Evolutionary conservation across 2,797 vertebrate genomes (phyloP).

Genomic region (Mycteria americana): DNA sequence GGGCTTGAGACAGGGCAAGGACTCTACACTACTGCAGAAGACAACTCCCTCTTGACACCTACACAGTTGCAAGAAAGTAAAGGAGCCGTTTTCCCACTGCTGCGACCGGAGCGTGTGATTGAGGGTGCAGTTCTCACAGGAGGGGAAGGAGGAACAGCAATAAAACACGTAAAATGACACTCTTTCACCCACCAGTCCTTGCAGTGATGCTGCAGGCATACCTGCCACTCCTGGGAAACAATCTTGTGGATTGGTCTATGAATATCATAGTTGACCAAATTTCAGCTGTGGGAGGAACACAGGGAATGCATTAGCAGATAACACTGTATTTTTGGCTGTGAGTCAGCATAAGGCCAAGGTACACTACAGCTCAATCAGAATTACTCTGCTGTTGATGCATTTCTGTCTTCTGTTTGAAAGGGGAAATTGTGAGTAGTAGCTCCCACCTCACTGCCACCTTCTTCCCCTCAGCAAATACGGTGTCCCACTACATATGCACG

Average conservation of each 20-base stretch:
- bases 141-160: not conserved
- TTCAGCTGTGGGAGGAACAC: not conserved
- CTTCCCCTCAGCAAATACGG: not conserved
- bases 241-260: not conserved
- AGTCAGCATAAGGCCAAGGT: not conserved
- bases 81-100: not conserved
- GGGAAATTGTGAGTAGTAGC: not conserved
- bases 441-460: not conserved
- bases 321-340: not conserved
- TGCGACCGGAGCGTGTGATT: fast-evolving
- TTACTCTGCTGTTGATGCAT: not conserved
- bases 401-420: not conserved
- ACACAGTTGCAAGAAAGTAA: not conserved
- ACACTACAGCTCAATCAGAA: not conserved
- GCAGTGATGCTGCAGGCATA: not conserved
- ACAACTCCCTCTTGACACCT: not conserved
- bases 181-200: fast-evolving
- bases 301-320: not conserved
- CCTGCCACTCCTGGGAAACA: fast-evolving
- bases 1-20: not conserved
- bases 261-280: not conserved
- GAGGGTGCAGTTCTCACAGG: not conserved
- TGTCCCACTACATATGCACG: fast-evolving
- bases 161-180: not conserved
- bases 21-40: not conserved